A percentile compares a stretch with the other conserved stretches of the same genome.
These are phyloP conservation scores for Tricholaema leucomelas DNA, from an alignment of 2,113 vertebrate genomes.

Conservation along the genomic window DNA sequence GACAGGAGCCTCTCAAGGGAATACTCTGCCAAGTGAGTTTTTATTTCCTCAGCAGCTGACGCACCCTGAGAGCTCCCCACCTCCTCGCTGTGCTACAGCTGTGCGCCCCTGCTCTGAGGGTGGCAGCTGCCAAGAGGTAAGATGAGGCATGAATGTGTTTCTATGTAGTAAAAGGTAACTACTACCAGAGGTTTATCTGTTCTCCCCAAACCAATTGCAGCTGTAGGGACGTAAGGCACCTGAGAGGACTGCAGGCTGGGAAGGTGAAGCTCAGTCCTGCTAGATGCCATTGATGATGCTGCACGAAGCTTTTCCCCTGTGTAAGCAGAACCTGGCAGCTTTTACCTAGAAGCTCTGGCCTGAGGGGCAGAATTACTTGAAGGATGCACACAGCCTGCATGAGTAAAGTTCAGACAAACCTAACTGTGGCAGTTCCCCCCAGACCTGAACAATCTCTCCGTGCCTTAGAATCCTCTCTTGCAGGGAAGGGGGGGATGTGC, in stretches of 20 bases:
- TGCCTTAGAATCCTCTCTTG: background rate
- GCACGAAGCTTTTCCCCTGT: background rate
- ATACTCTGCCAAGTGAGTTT: background rate
- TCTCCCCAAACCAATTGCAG: background rate
- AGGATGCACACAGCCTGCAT: background rate
- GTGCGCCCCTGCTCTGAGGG: background rate
- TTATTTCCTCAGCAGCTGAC: constrained; percentile 27
- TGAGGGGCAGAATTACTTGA: background rate
- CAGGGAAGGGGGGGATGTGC: background rate
- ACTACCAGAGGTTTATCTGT: background rate
- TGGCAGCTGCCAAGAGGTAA: background rate
- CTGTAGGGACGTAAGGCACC: background rate
- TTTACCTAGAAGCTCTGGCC: background rate
- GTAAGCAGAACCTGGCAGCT: background rate
- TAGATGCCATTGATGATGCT: background rate
- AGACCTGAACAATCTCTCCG: background rate
- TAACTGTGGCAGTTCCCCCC: background rate
- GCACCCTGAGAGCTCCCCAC: background rate
- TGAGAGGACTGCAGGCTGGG: background rate
- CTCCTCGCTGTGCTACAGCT: background rate
- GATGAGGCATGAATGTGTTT: background rate
- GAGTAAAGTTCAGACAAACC: background rate
- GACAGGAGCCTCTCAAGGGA: background rate
- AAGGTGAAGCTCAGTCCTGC: background rate
- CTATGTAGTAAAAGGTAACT: background rate